These are phyloP conservation scores for Cnemophilus loriae DNA, from an alignment of 2,113 vertebrate genomes.

Conservation along the genomic window DNA sequence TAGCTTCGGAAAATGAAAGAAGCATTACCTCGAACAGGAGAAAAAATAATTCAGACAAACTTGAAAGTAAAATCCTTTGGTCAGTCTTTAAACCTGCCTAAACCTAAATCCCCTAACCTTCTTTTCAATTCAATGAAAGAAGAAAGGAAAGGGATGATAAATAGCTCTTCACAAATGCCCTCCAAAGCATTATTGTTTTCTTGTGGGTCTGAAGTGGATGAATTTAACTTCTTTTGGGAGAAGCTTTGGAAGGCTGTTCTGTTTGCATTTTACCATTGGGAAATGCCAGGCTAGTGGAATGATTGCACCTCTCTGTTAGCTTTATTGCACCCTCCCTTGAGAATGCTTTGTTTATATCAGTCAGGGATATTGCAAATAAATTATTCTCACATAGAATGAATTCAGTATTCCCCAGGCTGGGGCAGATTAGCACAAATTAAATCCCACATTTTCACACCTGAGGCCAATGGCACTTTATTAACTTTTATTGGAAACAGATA, in stretches of 20 bases:
- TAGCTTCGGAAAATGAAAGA: neutral
- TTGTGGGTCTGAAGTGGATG: neutral
- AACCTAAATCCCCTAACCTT: too few species aligned
- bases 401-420: conserved; percentile 1
- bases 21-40: neutral
- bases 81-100: neutral
- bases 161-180: neutral
- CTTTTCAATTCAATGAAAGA: neutral
- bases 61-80: neutral
- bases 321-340: conserved; percentile 27
- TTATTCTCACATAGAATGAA: neutral
- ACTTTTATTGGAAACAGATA: conserved; percentile 3
- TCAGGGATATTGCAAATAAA: neutral
- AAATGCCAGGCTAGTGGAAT: neutral
- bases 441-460: conserved; percentile 36
- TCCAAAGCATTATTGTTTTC: neutral
- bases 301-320: neutral
- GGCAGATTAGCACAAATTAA: conserved; percentile 42
- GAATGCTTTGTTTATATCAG: conserved; percentile 11
- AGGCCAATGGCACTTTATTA: conserved; percentile 8
- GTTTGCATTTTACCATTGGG: neutral
- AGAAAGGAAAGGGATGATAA: neutral
- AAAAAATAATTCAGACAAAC: neutral
- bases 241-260: neutral
- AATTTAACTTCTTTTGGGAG: neutral